Evolutionary conservation across 2,888 invertebrate species (phyloP).

Genomic region (Aspidiotus destructor): DNA sequence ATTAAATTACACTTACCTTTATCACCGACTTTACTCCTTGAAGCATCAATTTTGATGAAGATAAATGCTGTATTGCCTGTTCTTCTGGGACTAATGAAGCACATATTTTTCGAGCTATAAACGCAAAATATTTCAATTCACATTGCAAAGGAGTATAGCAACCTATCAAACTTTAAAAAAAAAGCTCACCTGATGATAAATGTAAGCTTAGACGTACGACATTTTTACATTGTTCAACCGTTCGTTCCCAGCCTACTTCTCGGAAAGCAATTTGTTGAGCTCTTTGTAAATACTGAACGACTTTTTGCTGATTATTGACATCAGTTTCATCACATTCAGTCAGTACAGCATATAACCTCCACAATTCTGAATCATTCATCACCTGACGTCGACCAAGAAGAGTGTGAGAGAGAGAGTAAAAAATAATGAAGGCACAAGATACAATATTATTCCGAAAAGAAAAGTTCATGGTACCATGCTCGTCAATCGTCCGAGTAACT

Average conservation of each 20-base stretch:
- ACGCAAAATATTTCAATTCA: not conserved
- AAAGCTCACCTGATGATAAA: conserved; percentile 35
- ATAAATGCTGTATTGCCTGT: conserved; percentile 35
- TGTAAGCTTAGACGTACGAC: conserved; percentile 37
- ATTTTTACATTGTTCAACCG: conserved; percentile 38
- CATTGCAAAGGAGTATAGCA: not conserved
- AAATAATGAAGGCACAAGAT: not conserved
- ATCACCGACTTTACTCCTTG: conserved; percentile 38
- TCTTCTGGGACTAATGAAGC: not conserved
- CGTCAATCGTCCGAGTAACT: conserved; percentile 65
- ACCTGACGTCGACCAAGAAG: conserved; percentile 39
- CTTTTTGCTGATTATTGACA: conserved; percentile 40
- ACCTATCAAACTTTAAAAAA: too few relatives aligned
- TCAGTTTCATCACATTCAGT: conserved; percentile 39
- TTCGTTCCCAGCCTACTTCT: conserved; percentile 51
- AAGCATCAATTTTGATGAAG: conserved; percentile 39
- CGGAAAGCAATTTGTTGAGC: conserved; percentile 61
- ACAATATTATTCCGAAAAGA: not conserved
- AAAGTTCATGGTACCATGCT: conserved; percentile 42
- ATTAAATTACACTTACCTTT: conserved; percentile 36
- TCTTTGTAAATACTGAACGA: conserved; percentile 63
- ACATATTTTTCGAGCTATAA: conserved; percentile 8
- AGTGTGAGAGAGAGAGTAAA: not conserved
- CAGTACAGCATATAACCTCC: conserved; percentile 64
- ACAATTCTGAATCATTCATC: conserved; percentile 59